Conservation (phyloP, 2,888 invertebrate species). For the Exephanes ischioxanthus region DNA sequence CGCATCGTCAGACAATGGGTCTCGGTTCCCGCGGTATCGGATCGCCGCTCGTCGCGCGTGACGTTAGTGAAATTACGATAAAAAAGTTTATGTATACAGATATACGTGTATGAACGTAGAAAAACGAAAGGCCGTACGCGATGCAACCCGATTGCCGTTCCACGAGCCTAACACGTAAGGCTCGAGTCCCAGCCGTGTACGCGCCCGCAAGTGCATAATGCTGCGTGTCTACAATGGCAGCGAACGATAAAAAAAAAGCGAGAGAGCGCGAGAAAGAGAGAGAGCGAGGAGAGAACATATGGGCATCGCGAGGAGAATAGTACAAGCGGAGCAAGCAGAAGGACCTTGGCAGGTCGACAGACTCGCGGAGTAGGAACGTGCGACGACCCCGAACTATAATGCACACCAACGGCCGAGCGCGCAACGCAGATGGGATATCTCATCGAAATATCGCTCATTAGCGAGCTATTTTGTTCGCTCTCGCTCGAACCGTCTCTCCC, state of each 20-base stretch:
- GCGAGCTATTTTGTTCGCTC: conserved; percentile 8
- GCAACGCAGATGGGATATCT: conserved; percentile 34
- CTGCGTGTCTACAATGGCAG: neutral
- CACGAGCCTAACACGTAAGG: neutral
- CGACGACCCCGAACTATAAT: conserved; percentile 81
- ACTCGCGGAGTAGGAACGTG: conserved; percentile 82
- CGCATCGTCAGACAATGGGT: neutral
- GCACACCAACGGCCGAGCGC: conserved; percentile 45
- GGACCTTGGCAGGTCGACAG: conserved; percentile 83
- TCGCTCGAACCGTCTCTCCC: conserved; percentile 1
- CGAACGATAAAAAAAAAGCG: neutral
- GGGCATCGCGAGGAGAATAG: conserved; percentile 55
- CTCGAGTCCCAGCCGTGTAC: conserved; percentile 33
- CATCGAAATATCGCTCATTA: conserved; percentile 26
- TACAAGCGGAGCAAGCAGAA: conserved; percentile 67
- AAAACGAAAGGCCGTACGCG: neutral
- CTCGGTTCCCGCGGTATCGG: neutral
- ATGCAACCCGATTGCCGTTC: conserved; percentile 40
- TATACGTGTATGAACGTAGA: neutral
- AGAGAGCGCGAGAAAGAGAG: conserved; percentile 29
- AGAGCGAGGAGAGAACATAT: conserved; percentile 60
- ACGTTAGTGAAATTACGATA: conserved; percentile 33
- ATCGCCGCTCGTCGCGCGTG: conserved; percentile 24
- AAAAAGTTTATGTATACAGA: neutral
- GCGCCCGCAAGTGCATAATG: conserved; percentile 21